Percentiles rank a stretch among this genome's conserved stretches.
phyloP scores from a whole-genome alignment of 1,140 invertebrate genomes.

The Nasonia vitripennis region DNA sequence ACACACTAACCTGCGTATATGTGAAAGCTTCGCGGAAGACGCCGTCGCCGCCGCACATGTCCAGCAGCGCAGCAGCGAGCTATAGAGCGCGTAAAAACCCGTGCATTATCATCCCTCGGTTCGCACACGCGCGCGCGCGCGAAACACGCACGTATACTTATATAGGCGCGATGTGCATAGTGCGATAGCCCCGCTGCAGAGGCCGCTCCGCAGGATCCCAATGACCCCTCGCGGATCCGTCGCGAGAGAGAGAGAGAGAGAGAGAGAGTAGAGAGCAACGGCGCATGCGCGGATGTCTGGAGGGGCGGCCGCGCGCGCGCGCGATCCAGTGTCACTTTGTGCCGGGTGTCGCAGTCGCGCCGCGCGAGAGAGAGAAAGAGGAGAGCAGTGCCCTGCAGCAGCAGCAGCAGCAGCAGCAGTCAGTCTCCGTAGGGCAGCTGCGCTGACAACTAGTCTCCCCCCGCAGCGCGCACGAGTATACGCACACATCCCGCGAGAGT shows the following conservation, averaged over 20 bases:
- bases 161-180: neutral
- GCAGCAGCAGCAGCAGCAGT: neutral
- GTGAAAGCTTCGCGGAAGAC: neutral
- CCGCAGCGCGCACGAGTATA: neutral
- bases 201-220: slow-evolving; percentile 34
- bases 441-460: neutral
- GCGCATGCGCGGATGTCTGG: slow-evolving; percentile 19
- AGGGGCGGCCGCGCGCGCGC: slow-evolving; percentile 29
- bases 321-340: slow-evolving; percentile 67
- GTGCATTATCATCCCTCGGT: neutral
- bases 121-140: neutral
- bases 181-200: slow-evolving; percentile 24
- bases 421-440: slow-evolving; percentile 30
- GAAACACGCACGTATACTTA: neutral
- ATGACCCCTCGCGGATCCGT: slow-evolving; percentile 28
- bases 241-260: neutral
- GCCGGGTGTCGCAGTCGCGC: slow-evolving; percentile 67
- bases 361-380: slow-evolving; percentile 40
- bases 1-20: neutral
- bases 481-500: slow-evolving; percentile 4
- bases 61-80: neutral
- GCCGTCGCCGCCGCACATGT: neutral
- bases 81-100: neutral
- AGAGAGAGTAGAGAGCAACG: slow-evolving; percentile 9
- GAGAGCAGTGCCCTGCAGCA: slow-evolving; percentile 3